Percentiles rank a stretch among this genome's conserved stretches.
Evolutionary conservation across 2,888 invertebrate genomes (phyloP).

Genomic region (Abscondita cerata): DNA sequence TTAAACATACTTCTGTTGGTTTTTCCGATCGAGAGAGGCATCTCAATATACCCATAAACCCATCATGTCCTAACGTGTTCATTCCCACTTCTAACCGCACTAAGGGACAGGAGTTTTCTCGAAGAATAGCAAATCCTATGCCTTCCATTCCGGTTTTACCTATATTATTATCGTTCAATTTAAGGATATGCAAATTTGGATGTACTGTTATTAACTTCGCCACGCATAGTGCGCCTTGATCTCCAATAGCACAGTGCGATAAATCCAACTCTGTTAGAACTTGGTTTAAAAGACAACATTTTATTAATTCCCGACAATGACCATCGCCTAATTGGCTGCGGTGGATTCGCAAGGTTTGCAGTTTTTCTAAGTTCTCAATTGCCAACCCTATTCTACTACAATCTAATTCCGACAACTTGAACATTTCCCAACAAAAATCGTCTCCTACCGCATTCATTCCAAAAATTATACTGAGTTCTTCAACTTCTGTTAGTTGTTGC

Average conservation of each 20-base stretch:
- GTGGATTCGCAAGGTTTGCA: slow-evolving; percentile 65
- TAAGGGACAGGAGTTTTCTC: slow-evolving; percentile 48
- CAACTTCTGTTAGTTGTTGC: slow-evolving; percentile 61
- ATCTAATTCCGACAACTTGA: slow-evolving; percentile 67
- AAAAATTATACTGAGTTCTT: slow-evolving; percentile 60
- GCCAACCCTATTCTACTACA: slow-evolving; percentile 63
- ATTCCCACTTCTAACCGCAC: slow-evolving; percentile 63
- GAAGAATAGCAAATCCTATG: slow-evolving; percentile 52
- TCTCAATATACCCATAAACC: slow-evolving; percentile 66
- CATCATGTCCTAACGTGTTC: slow-evolving; percentile 67
- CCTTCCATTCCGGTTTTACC: slow-evolving; percentile 48
- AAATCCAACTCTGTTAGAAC: slow-evolving; percentile 65
- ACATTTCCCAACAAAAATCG: slow-evolving; percentile 65
- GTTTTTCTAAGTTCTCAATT: slow-evolving; percentile 54
- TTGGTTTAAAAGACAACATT: slow-evolving; percentile 61
- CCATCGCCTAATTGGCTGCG: slow-evolving; percentile 67
- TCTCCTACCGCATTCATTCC: slow-evolving; percentile 58
- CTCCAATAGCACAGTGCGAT: slow-evolving; percentile 69
- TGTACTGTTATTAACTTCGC: slow-evolving; percentile 65
- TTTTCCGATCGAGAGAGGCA: slow-evolving; percentile 65
- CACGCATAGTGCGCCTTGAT: slow-evolving; percentile 69
- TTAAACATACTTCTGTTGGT: slow-evolving; percentile 64
- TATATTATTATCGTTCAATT: slow-evolving; percentile 39
- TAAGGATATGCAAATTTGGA: slow-evolving; percentile 60
- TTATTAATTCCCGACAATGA: slow-evolving; percentile 66